A percentile compares a stretch with the other conserved stretches of the same genome.
phyloP scores from a whole-genome alignment of 2,888 invertebrate species.

The Toxonevra muliebris region DNA sequence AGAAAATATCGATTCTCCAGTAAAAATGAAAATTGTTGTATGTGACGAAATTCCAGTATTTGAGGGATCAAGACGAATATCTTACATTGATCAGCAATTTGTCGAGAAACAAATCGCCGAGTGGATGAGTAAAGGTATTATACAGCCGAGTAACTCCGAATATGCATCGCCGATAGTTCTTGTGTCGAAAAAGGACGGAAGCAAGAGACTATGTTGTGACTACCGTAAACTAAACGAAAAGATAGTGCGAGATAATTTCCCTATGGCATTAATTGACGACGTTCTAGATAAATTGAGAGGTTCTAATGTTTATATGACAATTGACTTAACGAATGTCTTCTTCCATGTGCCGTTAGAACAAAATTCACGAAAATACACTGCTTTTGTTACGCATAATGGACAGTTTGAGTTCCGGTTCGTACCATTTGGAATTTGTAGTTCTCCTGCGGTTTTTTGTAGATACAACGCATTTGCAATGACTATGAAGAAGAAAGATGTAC shows the following conservation, averaged over 20 bases:
- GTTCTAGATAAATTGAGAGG: slow-evolving; percentile 30
- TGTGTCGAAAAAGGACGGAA: slow-evolving; percentile 36
- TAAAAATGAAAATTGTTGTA: slow-evolving; percentile 26
- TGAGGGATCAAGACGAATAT: too few species aligned
- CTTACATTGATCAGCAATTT: too few species aligned
- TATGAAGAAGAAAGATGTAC: slow-evolving; percentile 47
- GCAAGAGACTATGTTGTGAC: slow-evolving; percentile 2
- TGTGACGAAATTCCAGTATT: neutral
- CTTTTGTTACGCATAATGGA: slow-evolving; percentile 41
- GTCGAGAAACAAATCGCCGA: too few species aligned
- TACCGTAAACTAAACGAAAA: too few species aligned
- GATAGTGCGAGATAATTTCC: too few species aligned
- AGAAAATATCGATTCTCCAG: slow-evolving; percentile 16
- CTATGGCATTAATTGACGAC: too few species aligned
- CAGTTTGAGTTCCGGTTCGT: slow-evolving; percentile 34
- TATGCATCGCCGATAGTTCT: slow-evolving; percentile 36
- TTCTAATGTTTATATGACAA: slow-evolving; percentile 26
- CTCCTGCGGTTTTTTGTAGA: slow-evolving; percentile 29
- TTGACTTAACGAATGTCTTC: slow-evolving; percentile 31
- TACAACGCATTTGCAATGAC: slow-evolving; percentile 50
- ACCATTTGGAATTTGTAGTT: slow-evolving; percentile 35
- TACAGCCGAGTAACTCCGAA: slow-evolving; percentile 11
- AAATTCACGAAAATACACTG: slow-evolving; percentile 40
- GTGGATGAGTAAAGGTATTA: too few species aligned
- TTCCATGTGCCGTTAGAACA: slow-evolving; percentile 33